Evolutionary conservation across 2,113 vertebrate genomes (phyloP).

Genomic region (Salminus brasiliensis): DNA sequence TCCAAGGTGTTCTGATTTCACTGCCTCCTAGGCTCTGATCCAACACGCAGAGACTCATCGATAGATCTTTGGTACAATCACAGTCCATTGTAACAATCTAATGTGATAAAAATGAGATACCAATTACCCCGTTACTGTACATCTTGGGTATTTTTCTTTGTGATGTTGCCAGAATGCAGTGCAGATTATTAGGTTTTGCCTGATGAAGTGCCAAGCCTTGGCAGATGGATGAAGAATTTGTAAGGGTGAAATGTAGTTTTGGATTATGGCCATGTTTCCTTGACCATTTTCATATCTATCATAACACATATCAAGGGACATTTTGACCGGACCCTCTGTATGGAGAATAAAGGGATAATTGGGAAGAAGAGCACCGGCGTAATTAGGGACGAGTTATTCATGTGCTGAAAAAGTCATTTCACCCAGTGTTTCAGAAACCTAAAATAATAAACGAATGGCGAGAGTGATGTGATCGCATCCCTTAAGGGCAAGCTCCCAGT

Average conservation of each 20-base stretch:
- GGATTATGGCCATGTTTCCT: background rate
- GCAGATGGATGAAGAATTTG: background rate
- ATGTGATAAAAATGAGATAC: background rate
- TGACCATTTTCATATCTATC: conserved; percentile 1
- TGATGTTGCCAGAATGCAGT: background rate
- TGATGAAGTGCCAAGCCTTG: background rate
- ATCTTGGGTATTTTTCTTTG: background rate
- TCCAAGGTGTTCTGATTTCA: background rate
- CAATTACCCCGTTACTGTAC: background rate
- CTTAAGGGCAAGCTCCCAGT: conserved; percentile 2
- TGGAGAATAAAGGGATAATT: background rate
- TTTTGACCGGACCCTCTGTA: background rate
- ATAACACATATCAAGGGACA: background rate
- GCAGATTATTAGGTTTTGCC: background rate
- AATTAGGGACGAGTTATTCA: background rate
- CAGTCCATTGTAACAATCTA: background rate
- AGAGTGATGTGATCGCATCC: conserved; percentile 25
- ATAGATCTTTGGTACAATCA: background rate
- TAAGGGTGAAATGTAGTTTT: background rate
- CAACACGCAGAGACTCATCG: background rate
- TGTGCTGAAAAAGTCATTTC: background rate
- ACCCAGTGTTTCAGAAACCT: background rate
- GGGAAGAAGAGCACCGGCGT: background rate
- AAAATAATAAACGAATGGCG: conserved; percentile 2
- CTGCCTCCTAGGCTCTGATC: background rate